Conservation (phyloP, 2,113 vertebrate species). For the Paradisaea rubra region DNA sequence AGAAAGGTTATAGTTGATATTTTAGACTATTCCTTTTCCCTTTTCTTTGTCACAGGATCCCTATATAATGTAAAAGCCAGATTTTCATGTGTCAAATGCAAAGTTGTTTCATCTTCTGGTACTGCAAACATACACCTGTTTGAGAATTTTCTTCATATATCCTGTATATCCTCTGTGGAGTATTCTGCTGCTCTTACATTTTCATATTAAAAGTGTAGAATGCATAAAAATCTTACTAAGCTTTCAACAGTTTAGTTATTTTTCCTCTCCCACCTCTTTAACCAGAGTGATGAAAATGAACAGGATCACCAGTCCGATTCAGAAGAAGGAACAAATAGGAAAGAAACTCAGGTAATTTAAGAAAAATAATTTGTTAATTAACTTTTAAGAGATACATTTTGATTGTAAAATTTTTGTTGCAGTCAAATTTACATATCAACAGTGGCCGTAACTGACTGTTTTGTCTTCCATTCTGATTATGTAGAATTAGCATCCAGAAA, state of each 20-base stretch:
- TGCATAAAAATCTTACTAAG: not conserved
- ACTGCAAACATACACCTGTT: not conserved
- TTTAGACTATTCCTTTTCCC: not conserved
- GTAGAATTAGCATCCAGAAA: not conserved
- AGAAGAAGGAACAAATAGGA: constrained; percentile 89
- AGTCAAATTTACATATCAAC: not conserved
- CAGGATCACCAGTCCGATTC: constrained; percentile 90
- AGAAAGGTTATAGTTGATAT: not conserved
- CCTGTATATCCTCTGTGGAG: not conserved
- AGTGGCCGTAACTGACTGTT: not conserved
- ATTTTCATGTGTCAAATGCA: not conserved
- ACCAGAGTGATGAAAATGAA: constrained; percentile 94
- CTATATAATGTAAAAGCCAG: not conserved
- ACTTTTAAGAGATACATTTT: not conserved
- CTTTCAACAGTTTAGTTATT: not conserved
- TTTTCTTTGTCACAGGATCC: not conserved
- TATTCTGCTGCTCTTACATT: not conserved
- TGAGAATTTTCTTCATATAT: not conserved
- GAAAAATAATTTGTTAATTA: not conserved
- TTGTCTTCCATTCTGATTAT: not conserved
- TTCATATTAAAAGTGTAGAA: not conserved
- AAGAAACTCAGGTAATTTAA: constrained; percentile 82
- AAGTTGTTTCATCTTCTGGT: not conserved
- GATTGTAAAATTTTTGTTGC: not conserved
- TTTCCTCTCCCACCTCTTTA: not conserved